Conservation (phyloP, 2,888 invertebrate species). For the Brachypterus glaber region DNA sequence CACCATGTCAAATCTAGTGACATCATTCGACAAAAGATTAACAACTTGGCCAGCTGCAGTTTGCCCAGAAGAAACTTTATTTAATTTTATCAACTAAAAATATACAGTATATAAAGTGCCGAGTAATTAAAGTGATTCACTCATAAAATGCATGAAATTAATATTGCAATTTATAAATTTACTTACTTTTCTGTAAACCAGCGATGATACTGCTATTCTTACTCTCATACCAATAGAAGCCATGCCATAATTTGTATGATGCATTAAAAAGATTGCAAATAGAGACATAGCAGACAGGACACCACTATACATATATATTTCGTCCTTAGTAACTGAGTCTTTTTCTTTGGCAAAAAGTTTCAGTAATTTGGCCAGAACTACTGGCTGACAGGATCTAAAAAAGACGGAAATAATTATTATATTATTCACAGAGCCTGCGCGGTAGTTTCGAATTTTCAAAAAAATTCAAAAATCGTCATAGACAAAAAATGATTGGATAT, state of each 20-base stretch:
- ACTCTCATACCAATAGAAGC: slow-evolving; percentile 65
- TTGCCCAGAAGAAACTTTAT: slow-evolving; percentile 61
- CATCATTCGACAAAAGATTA: slow-evolving; percentile 77
- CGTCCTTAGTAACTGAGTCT: slow-evolving; percentile 40
- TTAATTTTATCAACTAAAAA: slow-evolving; percentile 49
- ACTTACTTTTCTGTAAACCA: slow-evolving; percentile 70
- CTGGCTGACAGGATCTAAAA: slow-evolving; percentile 43
- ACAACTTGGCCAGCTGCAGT: slow-evolving; percentile 77
- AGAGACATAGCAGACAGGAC: slow-evolving; percentile 45
- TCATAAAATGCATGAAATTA: too few relatives aligned
- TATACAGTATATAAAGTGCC: not conserved
- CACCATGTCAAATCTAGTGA: slow-evolving; percentile 67
- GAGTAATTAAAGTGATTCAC: too few relatives aligned
- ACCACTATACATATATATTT: slow-evolving; percentile 50
- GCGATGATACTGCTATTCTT: slow-evolving; percentile 64
- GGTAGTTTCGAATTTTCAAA: too few relatives aligned
- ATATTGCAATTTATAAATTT: too few relatives aligned
- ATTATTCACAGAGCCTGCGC: too few relatives aligned
- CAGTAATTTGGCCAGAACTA: slow-evolving; percentile 18
- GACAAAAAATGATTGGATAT: too few relatives aligned
- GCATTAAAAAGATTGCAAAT: slow-evolving; percentile 47
- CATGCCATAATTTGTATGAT: slow-evolving; percentile 53
- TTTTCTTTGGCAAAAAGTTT: slow-evolving; percentile 27
- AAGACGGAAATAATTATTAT: not conserved
- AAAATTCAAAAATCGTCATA: too few relatives aligned